Conservation (phyloP, 2,888 invertebrate genomes). For the Cylloceria caligata region DNA sequence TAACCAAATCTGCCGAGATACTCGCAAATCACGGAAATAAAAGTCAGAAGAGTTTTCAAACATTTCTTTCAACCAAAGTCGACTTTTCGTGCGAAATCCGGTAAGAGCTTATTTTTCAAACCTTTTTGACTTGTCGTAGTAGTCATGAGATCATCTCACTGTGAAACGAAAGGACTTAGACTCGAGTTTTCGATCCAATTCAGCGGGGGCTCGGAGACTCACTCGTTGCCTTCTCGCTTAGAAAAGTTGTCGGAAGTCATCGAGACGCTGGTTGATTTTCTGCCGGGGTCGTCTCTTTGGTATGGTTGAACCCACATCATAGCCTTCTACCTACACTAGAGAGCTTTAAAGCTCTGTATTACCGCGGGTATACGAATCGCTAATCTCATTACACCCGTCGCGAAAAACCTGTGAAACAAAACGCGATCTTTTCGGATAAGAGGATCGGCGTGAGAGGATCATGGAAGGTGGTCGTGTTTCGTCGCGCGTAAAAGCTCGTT, state of each 20-base stretch:
- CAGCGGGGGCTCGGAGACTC: constrained; percentile 29
- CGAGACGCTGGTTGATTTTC: constrained; percentile 42
- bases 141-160: constrained; percentile 27
- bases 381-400: constrained; percentile 65
- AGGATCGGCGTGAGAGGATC: constrained; percentile 58
- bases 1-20: too few species aligned
- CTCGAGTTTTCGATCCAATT: constrained; percentile 62
- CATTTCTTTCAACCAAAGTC: too few species aligned
- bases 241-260: constrained; percentile 58
- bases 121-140: constrained; percentile 20
- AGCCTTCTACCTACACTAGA: not conserved
- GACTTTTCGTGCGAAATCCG: too few species aligned
- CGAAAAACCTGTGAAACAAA: constrained; percentile 67
- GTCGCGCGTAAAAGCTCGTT: constrained; percentile 71
- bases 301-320: constrained; percentile 54
- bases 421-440: constrained; percentile 60
- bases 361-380: constrained; percentile 2
- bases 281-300: not conserved
- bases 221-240: not conserved
- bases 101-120: constrained; percentile 4
- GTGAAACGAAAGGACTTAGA: constrained; percentile 53
- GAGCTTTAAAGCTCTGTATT: constrained; percentile 12
- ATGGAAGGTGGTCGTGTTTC: constrained; percentile 49
- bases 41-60: too few species aligned
- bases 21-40: too few species aligned